Percentiles rank a stretch among this genome's conserved stretches.
Evolutionary conservation across 2,888 invertebrate species (phyloP).

Genomic region (Erynnis tages): DNA sequence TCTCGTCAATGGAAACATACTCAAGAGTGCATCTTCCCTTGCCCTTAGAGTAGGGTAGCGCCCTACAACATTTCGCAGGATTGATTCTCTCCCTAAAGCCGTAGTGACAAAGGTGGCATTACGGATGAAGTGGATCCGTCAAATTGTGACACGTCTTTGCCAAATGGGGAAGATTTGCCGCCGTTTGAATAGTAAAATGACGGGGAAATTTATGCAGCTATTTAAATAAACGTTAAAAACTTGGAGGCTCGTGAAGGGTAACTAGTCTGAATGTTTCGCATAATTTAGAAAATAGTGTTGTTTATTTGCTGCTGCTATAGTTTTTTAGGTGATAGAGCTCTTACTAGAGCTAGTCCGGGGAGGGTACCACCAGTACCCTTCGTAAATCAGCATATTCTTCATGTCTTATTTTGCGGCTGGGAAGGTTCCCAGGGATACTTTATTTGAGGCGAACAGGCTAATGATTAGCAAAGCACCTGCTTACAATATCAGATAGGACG

Average conservation of each 20-base stretch:
- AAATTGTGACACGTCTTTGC: constrained; percentile 31
- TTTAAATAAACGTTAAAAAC: constrained; percentile 4
- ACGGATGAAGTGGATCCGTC: constrained; percentile 37
- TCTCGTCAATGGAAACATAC: constrained; percentile 43
- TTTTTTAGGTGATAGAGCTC: too few species aligned
- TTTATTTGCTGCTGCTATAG: too few species aligned
- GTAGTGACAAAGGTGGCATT: constrained; percentile 36
- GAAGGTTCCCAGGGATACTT: too few species aligned
- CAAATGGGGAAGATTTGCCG: constrained; percentile 18
- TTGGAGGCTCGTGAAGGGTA: not conserved
- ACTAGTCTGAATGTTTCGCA: not conserved
- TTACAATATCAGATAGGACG: too few species aligned
- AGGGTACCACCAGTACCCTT: too few species aligned
- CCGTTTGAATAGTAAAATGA: constrained; percentile 23
- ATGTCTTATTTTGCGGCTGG: too few species aligned
- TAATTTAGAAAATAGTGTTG: too few species aligned
- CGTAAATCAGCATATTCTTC: too few species aligned
- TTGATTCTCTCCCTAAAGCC: constrained; percentile 53
- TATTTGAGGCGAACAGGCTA: too few species aligned
- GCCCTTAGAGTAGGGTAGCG: constrained; percentile 44
- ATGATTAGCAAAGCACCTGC: too few species aligned
- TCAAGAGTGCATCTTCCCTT: constrained; percentile 43
- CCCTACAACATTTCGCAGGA: constrained; percentile 50
- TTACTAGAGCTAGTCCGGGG: too few species aligned
- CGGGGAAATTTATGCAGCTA: constrained; percentile 13